Evolutionary conservation across 2,797 vertebrate genomes (phyloP).

Genomic region (Phoeniculus purpureus): DNA sequence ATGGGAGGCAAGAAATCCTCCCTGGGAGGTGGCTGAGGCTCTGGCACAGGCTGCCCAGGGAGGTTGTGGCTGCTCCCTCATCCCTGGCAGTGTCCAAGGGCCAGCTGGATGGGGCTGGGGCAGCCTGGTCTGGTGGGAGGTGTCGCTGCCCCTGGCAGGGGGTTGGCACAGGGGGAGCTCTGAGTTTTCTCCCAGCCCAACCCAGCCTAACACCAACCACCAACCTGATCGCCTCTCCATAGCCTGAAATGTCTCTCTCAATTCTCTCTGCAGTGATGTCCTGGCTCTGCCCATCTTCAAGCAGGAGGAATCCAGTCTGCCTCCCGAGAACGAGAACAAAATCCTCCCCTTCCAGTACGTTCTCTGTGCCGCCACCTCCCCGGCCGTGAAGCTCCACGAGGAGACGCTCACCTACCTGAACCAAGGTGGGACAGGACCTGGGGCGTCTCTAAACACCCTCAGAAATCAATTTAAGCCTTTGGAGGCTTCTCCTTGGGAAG

Average conservation of each 20-base stretch:
- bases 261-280: constrained; percentile 84
- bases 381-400: constrained; percentile 95
- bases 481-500: background rate
- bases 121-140: no score
- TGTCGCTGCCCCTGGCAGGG: no score
- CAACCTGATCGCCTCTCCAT: rapidly evolving
- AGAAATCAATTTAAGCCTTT: background rate
- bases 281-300: constrained; percentile 98
- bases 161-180: no score
- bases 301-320: constrained; percentile 96
- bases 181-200: no score
- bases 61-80: no score
- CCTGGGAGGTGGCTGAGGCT: no score
- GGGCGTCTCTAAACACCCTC: background rate
- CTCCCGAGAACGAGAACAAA: constrained; percentile 90
- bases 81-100: no score
- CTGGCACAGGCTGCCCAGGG: no score
- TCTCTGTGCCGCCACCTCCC: constrained; percentile 95
- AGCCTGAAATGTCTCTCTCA: background rate
- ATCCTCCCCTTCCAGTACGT: constrained; percentile 98
- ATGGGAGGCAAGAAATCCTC: no score
- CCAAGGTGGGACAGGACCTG: constrained; percentile 85
- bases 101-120: no score
- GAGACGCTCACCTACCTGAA: constrained; percentile 99
- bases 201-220: no score